Percentiles rank a stretch among this genome's conserved stretches.
These are phyloP conservation scores for Geopemphigus sp. DNA, from an alignment of 1,140 invertebrate species.

Conservation along the genomic window DNA sequence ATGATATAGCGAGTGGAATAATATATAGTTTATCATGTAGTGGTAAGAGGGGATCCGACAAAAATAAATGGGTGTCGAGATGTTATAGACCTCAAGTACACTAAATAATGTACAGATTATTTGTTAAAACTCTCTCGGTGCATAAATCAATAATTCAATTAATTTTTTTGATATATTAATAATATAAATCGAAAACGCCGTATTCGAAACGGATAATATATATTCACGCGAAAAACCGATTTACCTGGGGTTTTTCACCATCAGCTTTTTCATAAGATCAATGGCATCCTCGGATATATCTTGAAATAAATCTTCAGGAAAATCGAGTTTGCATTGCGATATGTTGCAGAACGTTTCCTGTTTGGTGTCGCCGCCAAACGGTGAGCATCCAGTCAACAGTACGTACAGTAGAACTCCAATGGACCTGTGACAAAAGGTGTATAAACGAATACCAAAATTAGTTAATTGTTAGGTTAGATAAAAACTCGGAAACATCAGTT, in stretches of 20 bases:
- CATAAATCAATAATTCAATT: too few species aligned
- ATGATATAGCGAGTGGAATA: too few species aligned
- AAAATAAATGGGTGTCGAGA: too few species aligned
- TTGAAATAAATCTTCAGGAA: constrained; percentile 84
- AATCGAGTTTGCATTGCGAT: constrained; percentile 83
- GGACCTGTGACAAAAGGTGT: constrained; percentile 56
- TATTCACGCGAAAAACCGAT: neutral
- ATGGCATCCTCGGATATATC: constrained; percentile 77
- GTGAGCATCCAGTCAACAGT: constrained; percentile 85
- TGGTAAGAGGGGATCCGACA: too few species aligned
- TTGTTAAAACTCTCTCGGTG: too few species aligned
- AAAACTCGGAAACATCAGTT: neutral
- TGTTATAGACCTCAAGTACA: too few species aligned
- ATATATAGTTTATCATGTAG: neutral
- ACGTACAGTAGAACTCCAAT: constrained; percentile 91
- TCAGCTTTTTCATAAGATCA: constrained; percentile 71
- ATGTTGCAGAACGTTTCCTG: constrained; percentile 95
- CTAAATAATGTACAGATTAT: too few species aligned
- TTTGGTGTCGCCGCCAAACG: constrained; percentile 90
- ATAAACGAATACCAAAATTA: constrained; percentile 10
- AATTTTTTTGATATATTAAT: too few species aligned
- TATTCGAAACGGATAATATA: too few species aligned
- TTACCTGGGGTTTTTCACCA: constrained; percentile 53
- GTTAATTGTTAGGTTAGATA: too few species aligned
- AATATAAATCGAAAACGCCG: too few species aligned